Base-by-base conservation (phyloP, 2,888 invertebrate genomes). In the Apotomis betuletana region DNA sequence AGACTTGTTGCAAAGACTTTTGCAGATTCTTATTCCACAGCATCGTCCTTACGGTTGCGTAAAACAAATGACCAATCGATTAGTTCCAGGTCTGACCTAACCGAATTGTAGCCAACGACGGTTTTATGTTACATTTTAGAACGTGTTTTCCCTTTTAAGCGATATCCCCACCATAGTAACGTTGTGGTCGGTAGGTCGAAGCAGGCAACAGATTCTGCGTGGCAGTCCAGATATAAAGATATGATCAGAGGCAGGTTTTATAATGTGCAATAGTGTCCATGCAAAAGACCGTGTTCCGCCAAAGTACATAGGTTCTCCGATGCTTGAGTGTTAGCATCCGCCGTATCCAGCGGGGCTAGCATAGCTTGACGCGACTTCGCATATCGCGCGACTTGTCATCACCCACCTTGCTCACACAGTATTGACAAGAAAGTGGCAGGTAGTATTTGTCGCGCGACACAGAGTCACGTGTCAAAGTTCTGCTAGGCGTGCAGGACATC, bases 171-270 rank as follows among this genome's bases (percentile, higher is more conserved):
- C 49, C 67, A 67, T 51, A n/a, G n/a, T n/a, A n/a, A n/a, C n/a
- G n/a, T n/a, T n/a, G n/a, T n/a, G n/a, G n/a, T n/a, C n/a, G n/a
- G n/a, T n/a, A n/a, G n/a, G n/a, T n/a, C n/a, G n/a, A n/a, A n/a
- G n/a, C n/a, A n/a, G n/a, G n/a, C n/a, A n/a, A n/a, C n/a, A n/a
- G n/a, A n/a, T n/a, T n/a, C n/a, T 4, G 63, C 54, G 13, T n/a
- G 12, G 5, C 0, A 46, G 0, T 54, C 13, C n/a, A 38, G 62
- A 64, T 4, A 65, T 12, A 13, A 61, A 69, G 5, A 73, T 65
- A 36, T 69, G 73, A 41, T 73, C 73, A 0, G 69, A 41, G n/a
- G 0, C 69, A 69, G n/a, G 69, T 2, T n/a, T 69, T 54, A 5
- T 44, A 10, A 3, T 65, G 44, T 12, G 73, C 69, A 2, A 68